These are phyloP conservation scores for Aphyosemion australe DNA, from an alignment of 2,113 vertebrate species.

Conservation along the genomic window DNA sequence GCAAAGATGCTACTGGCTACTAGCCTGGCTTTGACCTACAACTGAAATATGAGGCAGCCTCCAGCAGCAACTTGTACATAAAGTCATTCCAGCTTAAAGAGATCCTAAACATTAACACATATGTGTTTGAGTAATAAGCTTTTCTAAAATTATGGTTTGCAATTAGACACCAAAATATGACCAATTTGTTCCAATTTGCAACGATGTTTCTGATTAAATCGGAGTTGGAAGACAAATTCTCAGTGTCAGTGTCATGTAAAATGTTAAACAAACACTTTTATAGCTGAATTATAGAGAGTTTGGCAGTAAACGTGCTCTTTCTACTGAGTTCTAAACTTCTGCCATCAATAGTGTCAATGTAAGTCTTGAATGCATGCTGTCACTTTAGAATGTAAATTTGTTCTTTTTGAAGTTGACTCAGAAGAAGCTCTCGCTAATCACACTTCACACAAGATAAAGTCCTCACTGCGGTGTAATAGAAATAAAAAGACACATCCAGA, in stretches of 20 bases:
- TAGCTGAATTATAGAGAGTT: conserved; percentile 44
- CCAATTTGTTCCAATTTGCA: conserved; percentile 56
- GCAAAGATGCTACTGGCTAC: conserved; percentile 64
- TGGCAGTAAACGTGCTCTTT: conserved; percentile 24
- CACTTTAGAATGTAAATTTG: too few species aligned
- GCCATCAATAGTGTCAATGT: not conserved
- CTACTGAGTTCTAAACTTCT: conserved; percentile 22
- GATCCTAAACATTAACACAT: conserved; percentile 36
- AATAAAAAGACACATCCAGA: too few species aligned
- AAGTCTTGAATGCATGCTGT: too few species aligned
- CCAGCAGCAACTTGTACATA: conserved; percentile 49
- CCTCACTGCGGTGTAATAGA: too few species aligned
- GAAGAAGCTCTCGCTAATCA: too few species aligned
- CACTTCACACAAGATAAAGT: too few species aligned
- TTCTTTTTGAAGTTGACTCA: too few species aligned
- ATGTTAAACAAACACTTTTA: conserved; percentile 47
- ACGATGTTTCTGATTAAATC: conserved; percentile 48
- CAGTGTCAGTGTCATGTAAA: conserved; percentile 50
- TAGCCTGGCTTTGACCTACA: conserved; percentile 35
- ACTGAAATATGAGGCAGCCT: conserved; percentile 38
- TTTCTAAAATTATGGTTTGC: conserved; percentile 42
- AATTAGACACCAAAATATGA: conserved; percentile 49
- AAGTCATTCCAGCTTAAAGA: conserved; percentile 5
- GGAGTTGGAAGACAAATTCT: conserved; percentile 44
- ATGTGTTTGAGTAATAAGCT: conserved; percentile 35